A percentile compares a stretch with the other conserved stretches of the same genome.
Evolutionary conservation across 2,113 vertebrate species (phyloP).

Genomic region (Dromaius novaehollandiae): DNA sequence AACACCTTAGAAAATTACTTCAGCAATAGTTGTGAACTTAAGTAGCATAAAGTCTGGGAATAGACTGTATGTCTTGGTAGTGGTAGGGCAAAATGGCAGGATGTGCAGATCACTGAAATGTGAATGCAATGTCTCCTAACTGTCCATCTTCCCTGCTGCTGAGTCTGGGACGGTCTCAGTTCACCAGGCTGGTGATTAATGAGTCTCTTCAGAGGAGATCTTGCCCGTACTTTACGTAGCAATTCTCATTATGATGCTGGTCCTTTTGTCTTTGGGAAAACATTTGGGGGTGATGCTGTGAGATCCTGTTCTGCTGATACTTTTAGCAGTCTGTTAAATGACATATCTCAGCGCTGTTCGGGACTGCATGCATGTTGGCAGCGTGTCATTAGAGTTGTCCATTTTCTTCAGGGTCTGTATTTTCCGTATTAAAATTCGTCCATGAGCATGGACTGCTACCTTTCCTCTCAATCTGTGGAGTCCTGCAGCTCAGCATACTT

Average conservation of each 20-base stretch:
- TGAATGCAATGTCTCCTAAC: not conserved
- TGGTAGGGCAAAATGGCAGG: not conserved
- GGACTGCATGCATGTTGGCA: not conserved
- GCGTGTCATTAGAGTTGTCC: not conserved
- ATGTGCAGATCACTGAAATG: not conserved
- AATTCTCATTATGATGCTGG: accelerated
- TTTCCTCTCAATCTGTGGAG: no score
- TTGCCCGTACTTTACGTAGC: not conserved
- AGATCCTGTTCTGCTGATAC: not conserved
- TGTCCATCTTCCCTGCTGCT: not conserved
- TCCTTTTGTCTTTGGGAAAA: not conserved
- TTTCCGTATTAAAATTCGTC: not conserved
- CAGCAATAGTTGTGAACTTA: not conserved
- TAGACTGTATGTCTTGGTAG: not conserved
- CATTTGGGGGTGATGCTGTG: not conserved
- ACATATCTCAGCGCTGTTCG: not conserved
- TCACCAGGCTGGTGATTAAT: not conserved
- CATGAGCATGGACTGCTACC: not conserved
- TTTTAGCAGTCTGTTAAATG: not conserved
- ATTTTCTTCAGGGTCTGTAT: not conserved
- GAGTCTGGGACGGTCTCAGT: not conserved
- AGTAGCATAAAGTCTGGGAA: not conserved
- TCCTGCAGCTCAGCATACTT: no score
- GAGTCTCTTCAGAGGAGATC: not conserved
- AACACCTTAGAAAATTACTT: not conserved